These are phyloP conservation scores for Harpagoxenus sublaevis DNA, from an alignment of 2,888 invertebrate genomes.

Conservation along the genomic window DNA sequence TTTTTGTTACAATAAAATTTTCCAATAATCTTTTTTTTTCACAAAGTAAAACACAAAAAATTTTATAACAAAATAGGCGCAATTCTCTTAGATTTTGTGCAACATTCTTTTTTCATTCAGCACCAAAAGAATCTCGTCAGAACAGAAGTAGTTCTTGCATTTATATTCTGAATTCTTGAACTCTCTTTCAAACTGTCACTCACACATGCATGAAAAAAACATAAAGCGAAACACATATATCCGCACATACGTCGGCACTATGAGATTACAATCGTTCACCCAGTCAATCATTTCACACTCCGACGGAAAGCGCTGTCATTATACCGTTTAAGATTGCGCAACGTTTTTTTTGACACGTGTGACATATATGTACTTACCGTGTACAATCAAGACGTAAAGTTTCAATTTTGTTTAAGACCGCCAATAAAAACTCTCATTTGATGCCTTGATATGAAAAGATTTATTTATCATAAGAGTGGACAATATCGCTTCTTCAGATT, in stretches of 20 bases:
- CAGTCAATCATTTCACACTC: conserved; percentile 45
- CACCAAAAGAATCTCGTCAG: neutral
- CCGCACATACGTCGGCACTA: neutral
- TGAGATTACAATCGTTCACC: neutral
- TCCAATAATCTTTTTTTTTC: neutral
- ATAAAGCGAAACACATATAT: neutral
- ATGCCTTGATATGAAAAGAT: neutral
- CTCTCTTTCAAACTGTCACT: neutral
- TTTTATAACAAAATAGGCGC: neutral
- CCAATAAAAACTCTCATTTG: neutral
- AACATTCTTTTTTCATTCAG: neutral
- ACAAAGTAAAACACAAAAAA: neutral
- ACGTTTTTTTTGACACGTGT: conserved; percentile 5
- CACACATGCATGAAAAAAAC: neutral
- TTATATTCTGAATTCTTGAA: neutral
- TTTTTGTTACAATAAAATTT: neutral
- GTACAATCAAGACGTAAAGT: neutral
- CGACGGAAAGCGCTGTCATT: conserved; percentile 8
- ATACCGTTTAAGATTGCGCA: conserved; percentile 29
- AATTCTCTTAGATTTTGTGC: neutral
- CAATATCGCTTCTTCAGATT: neutral
- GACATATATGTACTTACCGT: neutral
- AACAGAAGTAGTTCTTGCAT: neutral
- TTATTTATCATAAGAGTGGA: neutral
- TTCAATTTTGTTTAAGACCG: neutral